Conservation (phyloP, 1,140 invertebrate genomes). For the Eueides isabella region DNA sequence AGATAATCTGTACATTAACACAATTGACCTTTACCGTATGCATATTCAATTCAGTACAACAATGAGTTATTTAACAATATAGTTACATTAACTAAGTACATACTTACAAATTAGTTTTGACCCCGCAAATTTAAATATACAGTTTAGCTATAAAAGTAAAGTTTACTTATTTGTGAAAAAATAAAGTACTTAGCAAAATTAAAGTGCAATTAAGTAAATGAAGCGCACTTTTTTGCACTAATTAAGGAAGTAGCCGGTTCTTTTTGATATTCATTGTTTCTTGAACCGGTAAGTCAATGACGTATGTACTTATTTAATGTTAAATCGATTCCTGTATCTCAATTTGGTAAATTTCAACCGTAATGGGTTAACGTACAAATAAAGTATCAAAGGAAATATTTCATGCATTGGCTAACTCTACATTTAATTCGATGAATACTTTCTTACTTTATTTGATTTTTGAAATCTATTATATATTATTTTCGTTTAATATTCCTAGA, state of each 20-base stretch:
- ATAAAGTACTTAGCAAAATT: neutral
- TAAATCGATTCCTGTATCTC: conserved; percentile 31
- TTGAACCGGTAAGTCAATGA: conserved; percentile 17
- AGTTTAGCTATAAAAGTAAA: neutral
- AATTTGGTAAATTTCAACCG: neutral
- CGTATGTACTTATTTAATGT: conserved; percentile 12
- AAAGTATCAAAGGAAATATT: neutral
- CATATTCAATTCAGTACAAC: conserved; percentile 8
- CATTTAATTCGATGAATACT: too few species aligned
- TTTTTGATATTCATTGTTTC: conserved; percentile 3
- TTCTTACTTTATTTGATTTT: too few species aligned
- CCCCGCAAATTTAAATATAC: neutral
- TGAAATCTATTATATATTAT: too few species aligned
- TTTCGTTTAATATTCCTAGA: too few species aligned
- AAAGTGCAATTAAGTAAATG: neutral
- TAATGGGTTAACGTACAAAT: neutral
- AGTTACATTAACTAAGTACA: neutral
- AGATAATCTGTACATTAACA: conserved; percentile 13
- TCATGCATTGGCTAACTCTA: too few species aligned
- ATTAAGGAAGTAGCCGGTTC: conserved; percentile 8
- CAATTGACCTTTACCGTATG: conserved; percentile 20
- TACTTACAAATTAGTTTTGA: neutral
- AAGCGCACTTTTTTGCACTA: conserved; percentile 6
- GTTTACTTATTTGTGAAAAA: neutral
- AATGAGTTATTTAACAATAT: conserved; percentile 16